Percentiles rank a stretch among this genome's conserved stretches.
These are phyloP conservation scores for Genyomyrus donnyi DNA, from an alignment of 2,113 vertebrate genomes.

Conservation along the genomic window DNA sequence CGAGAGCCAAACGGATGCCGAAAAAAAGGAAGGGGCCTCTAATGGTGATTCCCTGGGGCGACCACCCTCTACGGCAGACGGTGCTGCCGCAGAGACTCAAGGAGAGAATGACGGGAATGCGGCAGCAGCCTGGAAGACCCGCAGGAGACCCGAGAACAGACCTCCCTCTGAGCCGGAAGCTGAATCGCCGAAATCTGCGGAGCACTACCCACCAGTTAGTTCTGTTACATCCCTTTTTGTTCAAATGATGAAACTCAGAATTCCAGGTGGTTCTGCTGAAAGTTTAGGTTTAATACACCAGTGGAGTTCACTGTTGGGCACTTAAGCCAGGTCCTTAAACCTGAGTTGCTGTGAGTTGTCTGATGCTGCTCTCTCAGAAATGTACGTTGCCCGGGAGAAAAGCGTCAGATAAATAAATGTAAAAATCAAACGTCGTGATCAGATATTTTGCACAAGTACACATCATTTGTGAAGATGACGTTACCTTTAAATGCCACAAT, in stretches of 20 bases:
- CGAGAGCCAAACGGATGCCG: conserved; percentile 20
- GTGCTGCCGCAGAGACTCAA: background rate
- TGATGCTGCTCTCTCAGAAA: background rate
- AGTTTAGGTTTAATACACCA: background rate
- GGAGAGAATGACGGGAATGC: conserved; percentile 32
- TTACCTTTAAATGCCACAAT: background rate
- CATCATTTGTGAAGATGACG: background rate
- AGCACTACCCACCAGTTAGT: background rate
- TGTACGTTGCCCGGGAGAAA: background rate
- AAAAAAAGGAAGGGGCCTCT: background rate
- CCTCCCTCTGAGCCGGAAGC: background rate
- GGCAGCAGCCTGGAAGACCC: background rate
- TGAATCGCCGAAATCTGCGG: background rate
- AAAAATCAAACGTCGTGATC: background rate
- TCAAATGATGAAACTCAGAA: background rate
- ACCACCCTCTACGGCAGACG: background rate
- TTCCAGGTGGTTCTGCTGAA: background rate
- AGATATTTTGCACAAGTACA: background rate
- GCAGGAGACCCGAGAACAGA: background rate
- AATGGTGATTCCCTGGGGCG: background rate
- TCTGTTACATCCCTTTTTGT: background rate
- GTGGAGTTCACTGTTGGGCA: background rate
- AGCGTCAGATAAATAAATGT: background rate
- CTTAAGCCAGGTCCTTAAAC: background rate
- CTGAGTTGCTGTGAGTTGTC: background rate